Base-by-base conservation (phyloP, 2,888 invertebrate genomes). In the Deroplatys truncata region DNA sequence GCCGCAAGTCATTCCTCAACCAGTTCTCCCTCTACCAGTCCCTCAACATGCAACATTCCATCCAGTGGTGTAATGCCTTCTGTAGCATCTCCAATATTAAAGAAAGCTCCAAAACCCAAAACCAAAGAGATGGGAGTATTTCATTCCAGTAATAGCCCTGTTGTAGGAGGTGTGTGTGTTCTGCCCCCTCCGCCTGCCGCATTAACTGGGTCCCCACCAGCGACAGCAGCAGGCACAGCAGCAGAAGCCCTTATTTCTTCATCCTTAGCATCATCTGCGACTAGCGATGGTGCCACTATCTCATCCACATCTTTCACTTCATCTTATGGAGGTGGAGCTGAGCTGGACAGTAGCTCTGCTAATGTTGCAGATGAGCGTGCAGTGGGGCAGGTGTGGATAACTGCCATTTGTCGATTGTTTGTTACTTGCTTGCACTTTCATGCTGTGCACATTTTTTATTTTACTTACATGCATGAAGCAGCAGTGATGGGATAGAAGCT, bases 1-100 rank as follows among this genome's bases (percentile, higher is more conserved):
- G 28, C 28, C 15, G 43, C 82, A n/a, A 43, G 43, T 28, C 85
- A 85, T 94, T 94, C 91, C 93, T 95, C 10, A 94, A 95, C 92
- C 94, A 94, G 91, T 93, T 96, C 92, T 35, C 92, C 92, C 89
- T 92, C 91, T 84, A 92, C 92, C 90, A 92, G 92, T 28, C 91
- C 91, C 82, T 87, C 87, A 8, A 10, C 82, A 13, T 72, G 82
- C n/a, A 87, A 31, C 35, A 28, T 87, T 28, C 83, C 87, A n/a
- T 31, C 83, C n/a, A 35, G 83, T 83, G 83, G 87, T 83, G 28
- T 72, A 10, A 28, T 83, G 28, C 82, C 87, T 82, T 82, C 83
- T 89, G 91, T 91, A 87, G 83, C 89, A 92, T 85, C 90, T 93
- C 90, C 93, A 93, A 85, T 93, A 56, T 82, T 83, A 31, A 89